phyloP scores from a whole-genome alignment of 2,888 invertebrate species.

The Mamestra brassicae region DNA sequence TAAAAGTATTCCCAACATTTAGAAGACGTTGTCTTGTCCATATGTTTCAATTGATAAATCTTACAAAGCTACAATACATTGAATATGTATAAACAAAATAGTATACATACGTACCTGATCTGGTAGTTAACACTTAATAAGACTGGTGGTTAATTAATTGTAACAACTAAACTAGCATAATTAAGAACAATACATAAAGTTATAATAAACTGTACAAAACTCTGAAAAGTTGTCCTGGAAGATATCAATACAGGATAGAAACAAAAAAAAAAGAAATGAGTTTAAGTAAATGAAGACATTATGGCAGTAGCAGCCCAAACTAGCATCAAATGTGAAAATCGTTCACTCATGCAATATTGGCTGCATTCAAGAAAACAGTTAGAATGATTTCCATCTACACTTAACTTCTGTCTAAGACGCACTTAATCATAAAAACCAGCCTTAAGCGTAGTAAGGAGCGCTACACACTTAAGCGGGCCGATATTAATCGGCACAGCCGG shows the following conservation, averaged over 20 bases:
- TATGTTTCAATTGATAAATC: neutral
- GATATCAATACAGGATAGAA: neutral
- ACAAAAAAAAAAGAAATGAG: neutral
- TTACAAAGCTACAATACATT: constrained; percentile 33
- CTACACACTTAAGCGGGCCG: too few relatives aligned
- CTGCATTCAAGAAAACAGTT: neutral
- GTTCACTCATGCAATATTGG: neutral
- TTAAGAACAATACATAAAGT: constrained; percentile 1
- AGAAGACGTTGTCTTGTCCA: neutral
- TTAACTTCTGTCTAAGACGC: neutral
- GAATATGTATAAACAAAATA: constrained; percentile 50
- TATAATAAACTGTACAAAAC: constrained; percentile 18
- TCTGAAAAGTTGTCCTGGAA: constrained; percentile 9
- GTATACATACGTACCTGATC: constrained; percentile 64
- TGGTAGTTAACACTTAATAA: constrained; percentile 42
- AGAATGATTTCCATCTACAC: neutral
- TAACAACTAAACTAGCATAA: constrained; percentile 37
- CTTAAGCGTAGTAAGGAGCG: neutral
- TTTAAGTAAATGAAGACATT: constrained; percentile 10
- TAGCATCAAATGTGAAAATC: too few relatives aligned
- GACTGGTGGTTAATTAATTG: constrained; percentile 41
- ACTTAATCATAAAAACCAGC: neutral
- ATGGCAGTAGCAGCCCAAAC: constrained; percentile 11
- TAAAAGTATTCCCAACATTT: constrained; percentile 9
- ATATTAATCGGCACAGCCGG: too few relatives aligned